Evolutionary conservation across 1,140 invertebrate species (phyloP), one percentile per base, ranked within the genome.

Genomic region (Megalonaias nervosa): DNA sequence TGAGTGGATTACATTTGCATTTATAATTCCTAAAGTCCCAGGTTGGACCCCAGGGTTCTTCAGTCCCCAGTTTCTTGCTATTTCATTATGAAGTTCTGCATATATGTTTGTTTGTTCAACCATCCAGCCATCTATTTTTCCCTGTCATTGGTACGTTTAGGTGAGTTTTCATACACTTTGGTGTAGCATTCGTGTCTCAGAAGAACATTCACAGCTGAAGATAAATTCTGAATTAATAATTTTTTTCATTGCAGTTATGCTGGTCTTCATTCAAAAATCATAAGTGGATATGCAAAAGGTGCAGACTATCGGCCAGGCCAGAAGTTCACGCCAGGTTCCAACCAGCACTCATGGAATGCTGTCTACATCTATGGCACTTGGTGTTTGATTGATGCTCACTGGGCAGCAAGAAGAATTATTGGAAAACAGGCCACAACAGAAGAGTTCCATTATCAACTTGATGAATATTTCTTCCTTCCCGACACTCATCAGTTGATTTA

Each of bases 301-400:
- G 90, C 90, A 31, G 90, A 91, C 79, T 91, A 91, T 77, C 81
- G 82, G 48, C 90, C 90, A 38, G 90, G 90, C 23, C 89, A 89
- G 86, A 89, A 87, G 71, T 91, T 91, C 71, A 80, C 79, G 9
- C 88, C 87, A 0, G 86, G 87, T 4, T 82, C 85, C 56, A 90
- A 89, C 75, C 88, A 90, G 75, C 90, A 91, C 79, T 89, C 89
- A 0, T 91, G 90, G 90, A 91, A 91, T 70, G 88, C 89, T 59
- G 89, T 91, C 21, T 85, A 91, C 78, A 90, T 91, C 74, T 87
- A 90, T 64, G 89, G 89, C 13, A 86, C 86, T 14, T 91, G 90
- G 90, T 87, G 89, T 67, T 79, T 91, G 58, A 85, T 91, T 21
- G 90, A 91, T 81, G 90, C 89, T 60, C 90, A 91, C 80, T 91